These are phyloP conservation scores for Columba janthina DNA, from an alignment of 2,113 vertebrate species.

Conservation along the genomic window DNA sequence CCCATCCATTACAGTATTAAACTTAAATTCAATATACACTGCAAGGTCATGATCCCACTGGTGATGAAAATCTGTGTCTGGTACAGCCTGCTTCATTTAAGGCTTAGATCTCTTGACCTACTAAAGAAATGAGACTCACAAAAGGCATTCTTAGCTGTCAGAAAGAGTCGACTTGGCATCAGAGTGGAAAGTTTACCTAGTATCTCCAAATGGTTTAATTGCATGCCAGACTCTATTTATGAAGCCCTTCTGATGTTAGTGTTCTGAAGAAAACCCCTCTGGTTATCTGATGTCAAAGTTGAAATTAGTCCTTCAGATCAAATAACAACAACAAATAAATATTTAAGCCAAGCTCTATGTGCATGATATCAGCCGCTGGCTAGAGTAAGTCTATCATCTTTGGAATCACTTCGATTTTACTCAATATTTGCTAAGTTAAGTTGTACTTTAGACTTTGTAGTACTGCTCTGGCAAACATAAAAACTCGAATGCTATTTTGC, in stretches of 20 bases:
- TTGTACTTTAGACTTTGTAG: background rate
- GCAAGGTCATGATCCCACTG: conserved; percentile 9
- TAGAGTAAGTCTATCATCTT: background rate
- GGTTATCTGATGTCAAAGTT: conserved; percentile 10
- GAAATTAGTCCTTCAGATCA: conserved; percentile 35
- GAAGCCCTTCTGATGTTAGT: background rate
- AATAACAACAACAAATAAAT: conserved; percentile 37
- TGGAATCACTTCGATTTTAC: conserved; percentile 17
- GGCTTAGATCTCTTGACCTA: conserved; percentile 38
- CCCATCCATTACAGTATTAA: conserved; percentile 60
- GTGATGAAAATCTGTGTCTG: conserved; percentile 51
- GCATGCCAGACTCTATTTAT: background rate
- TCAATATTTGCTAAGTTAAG: conserved; percentile 48
- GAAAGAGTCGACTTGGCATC: background rate
- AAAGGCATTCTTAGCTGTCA: background rate
- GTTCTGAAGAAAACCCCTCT: conserved; percentile 30
- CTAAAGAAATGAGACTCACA: background rate
- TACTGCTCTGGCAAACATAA: background rate
- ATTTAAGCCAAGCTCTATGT: background rate
- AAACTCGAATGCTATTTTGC: background rate
- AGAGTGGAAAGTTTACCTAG: background rate
- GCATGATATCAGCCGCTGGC: background rate
- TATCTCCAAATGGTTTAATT: background rate
- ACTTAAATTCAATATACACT: conserved; percentile 57
- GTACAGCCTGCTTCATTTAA: conserved; percentile 32